Evolutionary conservation across 2,797 vertebrate genomes (phyloP).

Genomic region (Eidolon dupreanum): DNA sequence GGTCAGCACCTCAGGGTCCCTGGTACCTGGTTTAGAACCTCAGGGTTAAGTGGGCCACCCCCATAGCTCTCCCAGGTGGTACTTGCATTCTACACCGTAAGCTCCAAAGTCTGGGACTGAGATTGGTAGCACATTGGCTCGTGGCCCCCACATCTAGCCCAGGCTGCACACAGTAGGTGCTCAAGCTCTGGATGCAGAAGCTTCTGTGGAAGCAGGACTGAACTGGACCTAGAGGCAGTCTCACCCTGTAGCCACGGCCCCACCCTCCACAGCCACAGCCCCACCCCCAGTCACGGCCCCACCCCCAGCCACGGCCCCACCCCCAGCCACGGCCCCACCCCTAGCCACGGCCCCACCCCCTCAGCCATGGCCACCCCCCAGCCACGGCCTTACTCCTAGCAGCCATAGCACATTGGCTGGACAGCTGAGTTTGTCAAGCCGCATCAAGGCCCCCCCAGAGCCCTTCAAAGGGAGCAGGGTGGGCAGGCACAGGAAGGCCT

Average conservation of each 20-base stretch:
- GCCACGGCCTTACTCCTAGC: accelerated
- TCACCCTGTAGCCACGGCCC: accelerated
- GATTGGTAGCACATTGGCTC: not conserved
- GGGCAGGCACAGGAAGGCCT: not conserved
- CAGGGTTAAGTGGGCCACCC: not conserved
- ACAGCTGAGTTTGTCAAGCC: not conserved
- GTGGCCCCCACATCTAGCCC: not conserved
- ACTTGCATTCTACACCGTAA: accelerated
- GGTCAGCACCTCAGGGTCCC: too few relatives aligned
- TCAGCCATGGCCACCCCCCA: accelerated
- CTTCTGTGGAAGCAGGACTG: not conserved
- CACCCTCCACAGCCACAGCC: not conserved
- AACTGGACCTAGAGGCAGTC: accelerated
- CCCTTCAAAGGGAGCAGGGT: too few relatives aligned
- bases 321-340: accelerated
- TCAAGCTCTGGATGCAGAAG: too few relatives aligned
- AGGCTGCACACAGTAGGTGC: not conserved
- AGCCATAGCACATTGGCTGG: accelerated
- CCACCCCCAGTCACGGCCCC: accelerated
- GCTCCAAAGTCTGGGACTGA: not conserved
- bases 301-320: not conserved
- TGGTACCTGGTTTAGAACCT: not conserved
- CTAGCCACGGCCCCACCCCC: not conserved
- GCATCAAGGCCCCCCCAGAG: not conserved
- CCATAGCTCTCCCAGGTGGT: not conserved